Evolutionary conservation across 2,797 vertebrate genomes (phyloP).

Genomic region (Epinephelus malabaricus): DNA sequence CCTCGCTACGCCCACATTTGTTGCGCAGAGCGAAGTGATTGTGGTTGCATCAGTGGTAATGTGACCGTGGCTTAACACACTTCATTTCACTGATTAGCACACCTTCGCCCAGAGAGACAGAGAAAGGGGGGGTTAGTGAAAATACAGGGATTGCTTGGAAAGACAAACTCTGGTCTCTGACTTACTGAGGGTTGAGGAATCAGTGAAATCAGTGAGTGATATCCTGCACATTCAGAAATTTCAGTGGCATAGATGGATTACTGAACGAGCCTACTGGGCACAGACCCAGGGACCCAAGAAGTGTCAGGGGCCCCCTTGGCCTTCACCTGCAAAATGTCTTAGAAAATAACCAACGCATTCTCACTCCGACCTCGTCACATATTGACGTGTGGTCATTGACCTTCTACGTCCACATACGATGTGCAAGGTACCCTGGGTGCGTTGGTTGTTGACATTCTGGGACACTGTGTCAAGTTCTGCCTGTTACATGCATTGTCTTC

Average conservation of each 20-base stretch:
- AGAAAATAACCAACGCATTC: too few relatives aligned
- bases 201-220: background rate
- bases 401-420: too few relatives aligned
- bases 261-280: too few relatives aligned
- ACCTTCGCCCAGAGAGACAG: slow-evolving; percentile 12
- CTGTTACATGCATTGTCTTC: too few relatives aligned
- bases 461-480: too few relatives aligned
- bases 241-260: background rate
- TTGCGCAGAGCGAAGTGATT: slow-evolving; percentile 27
- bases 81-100: slow-evolving; percentile 59
- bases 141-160: slow-evolving; percentile 11
- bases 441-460: too few relatives aligned
- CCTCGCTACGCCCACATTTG: slow-evolving; percentile 7
- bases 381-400: too few relatives aligned
- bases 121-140: background rate
- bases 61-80: slow-evolving; percentile 56
- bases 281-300: too few relatives aligned
- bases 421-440: too few relatives aligned
- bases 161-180: slow-evolving; percentile 15
- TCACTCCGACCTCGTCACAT: too few relatives aligned
- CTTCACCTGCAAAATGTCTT: too few relatives aligned
- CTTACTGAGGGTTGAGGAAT: background rate
- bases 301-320: too few relatives aligned
- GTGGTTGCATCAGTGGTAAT: slow-evolving; percentile 54
- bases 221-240: slow-evolving; percentile 1